A percentile compares a stretch with the other conserved stretches of the same genome.
phyloP scores from a whole-genome alignment of 1,140 invertebrate genomes.

The Anastatus disparis region DNA sequence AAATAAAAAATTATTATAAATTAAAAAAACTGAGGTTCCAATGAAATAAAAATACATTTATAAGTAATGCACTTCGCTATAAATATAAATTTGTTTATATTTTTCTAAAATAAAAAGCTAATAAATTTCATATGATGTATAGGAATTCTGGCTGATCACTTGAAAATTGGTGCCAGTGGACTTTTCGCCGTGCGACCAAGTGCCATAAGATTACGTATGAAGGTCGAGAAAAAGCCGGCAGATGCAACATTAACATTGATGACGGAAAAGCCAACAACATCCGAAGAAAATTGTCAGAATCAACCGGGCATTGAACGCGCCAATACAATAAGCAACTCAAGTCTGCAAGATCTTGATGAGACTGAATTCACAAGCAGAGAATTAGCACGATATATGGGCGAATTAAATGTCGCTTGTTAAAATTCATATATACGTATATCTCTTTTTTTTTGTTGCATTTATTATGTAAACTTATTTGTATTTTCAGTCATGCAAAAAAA shows the following conservation, averaged over 20 bases:
- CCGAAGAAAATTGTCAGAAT: constrained; percentile 43
- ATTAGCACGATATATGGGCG: constrained; percentile 72
- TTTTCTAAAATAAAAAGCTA: too few species aligned
- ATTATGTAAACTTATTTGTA: too few species aligned
- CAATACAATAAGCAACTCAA: constrained; percentile 77
- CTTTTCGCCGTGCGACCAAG: constrained; percentile 50
- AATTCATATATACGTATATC: too few species aligned
- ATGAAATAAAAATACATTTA: too few species aligned
- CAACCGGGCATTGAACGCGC: constrained; percentile 56
- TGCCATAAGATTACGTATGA: not conserved
- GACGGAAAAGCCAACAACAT: constrained; percentile 15
- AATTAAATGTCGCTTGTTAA: constrained; percentile 67
- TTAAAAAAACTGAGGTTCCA: too few species aligned
- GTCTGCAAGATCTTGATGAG: constrained; percentile 75
- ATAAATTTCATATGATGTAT: too few species aligned
- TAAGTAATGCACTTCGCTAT: too few species aligned
- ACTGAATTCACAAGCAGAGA: constrained; percentile 74
- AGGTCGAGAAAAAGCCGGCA: constrained; percentile 11
- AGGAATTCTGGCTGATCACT: constrained; percentile 52
- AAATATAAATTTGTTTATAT: too few species aligned
- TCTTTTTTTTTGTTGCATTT: too few species aligned
- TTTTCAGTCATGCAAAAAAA: too few species aligned
- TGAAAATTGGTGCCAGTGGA: constrained; percentile 49
- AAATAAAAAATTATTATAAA: too few species aligned
- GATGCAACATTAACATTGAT: constrained; percentile 7